phyloP scores from a whole-genome alignment of 2,113 vertebrate species.

The Colaptes auratus region DNA sequence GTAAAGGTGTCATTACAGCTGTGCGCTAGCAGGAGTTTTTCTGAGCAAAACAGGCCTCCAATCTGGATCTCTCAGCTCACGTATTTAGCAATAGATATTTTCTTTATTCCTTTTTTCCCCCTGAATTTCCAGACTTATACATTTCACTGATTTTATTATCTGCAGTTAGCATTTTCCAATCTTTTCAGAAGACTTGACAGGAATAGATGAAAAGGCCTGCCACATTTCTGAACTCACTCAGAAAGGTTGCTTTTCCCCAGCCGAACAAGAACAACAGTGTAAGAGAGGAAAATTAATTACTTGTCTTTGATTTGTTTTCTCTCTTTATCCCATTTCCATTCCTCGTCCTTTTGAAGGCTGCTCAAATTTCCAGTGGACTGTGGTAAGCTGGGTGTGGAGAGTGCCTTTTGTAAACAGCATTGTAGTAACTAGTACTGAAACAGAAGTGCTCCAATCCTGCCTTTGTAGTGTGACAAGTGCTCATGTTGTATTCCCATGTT shows the following conservation, averaged over 20 bases:
- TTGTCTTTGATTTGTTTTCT: slow-evolving; percentile 42
- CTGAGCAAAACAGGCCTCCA: background rate
- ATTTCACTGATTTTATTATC: background rate
- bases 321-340: background rate
- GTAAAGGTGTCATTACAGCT: background rate
- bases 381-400: slow-evolving; percentile 14
- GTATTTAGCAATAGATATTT: background rate
- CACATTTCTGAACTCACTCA: background rate
- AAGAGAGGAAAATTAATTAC: background rate
- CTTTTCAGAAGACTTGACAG: background rate
- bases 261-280: background rate
- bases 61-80: background rate
- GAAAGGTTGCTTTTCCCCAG: background rate
- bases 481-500: background rate
- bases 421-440: background rate
- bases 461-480: background rate
- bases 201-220: background rate
- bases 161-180: background rate
- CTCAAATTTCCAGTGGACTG: slow-evolving; percentile 43
- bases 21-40: background rate
- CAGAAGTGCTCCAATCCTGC: background rate
- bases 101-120: background rate
- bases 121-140: background rate
- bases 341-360: slow-evolving; percentile 17
- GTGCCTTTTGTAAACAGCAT: background rate